phyloP scores from a whole-genome alignment of 2,797 vertebrate genomes.

The Eurystomus glaucurus region DNA sequence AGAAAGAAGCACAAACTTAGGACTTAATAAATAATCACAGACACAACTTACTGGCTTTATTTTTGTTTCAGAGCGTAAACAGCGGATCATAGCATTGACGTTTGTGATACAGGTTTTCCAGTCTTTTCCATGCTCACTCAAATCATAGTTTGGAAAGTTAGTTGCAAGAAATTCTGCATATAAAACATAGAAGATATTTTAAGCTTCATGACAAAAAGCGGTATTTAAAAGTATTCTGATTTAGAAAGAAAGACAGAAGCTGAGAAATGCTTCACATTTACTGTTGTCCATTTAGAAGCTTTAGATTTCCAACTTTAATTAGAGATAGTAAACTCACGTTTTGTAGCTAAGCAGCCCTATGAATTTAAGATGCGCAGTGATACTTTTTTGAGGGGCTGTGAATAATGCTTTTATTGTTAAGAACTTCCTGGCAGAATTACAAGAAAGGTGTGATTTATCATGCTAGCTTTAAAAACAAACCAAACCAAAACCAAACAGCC shows the following conservation, averaged over 20 bases:
- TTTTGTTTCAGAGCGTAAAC: conserved; percentile 65
- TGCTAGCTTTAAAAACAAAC: not conserved
- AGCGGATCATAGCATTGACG: conserved; percentile 77
- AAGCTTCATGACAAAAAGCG: not conserved
- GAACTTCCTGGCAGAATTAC: not conserved
- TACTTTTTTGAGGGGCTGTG: not conserved
- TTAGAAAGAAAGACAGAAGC: not conserved
- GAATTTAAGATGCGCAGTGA: not conserved
- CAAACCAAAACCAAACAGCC: not conserved
- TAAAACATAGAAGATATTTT: not conserved
- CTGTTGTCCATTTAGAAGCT: not conserved
- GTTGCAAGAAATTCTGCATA: conserved; percentile 83
- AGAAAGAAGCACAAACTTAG: not conserved
- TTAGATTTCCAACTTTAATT: not conserved
- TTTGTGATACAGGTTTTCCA: conserved; percentile 83
- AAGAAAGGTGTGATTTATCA: not conserved
- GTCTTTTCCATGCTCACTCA: conserved; percentile 83
- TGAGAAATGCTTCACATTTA: not conserved
- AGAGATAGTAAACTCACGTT: not conserved
- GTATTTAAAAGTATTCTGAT: not conserved
- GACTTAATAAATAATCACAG: not conserved
- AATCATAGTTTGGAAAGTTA: conserved; percentile 82
- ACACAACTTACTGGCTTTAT: conserved; percentile 65
- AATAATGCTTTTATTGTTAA: not conserved
- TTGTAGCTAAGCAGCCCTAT: not conserved